Base-by-base conservation (phyloP, 1,140 invertebrate species). In the Zaprionus ghesquierei region DNA sequence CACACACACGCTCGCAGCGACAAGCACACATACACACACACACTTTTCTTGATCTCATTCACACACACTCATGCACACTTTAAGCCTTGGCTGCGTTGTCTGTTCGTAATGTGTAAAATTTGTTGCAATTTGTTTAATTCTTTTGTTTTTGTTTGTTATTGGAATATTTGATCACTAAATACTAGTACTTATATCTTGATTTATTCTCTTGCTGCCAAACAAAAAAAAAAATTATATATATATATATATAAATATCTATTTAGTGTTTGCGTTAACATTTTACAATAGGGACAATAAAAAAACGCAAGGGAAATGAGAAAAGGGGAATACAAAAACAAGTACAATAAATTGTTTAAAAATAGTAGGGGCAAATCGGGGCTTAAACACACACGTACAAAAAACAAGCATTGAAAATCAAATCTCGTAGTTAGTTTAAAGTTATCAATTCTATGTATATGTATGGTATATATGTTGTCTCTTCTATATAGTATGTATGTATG, bases 91-190 rank as follows among this genome's bases (percentile, higher is more conserved):
- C 31, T 22, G 18, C 44, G 13, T 41, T 60, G 46, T 22, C 46
- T 31, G 23, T 60, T 35, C 23, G 22, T 49, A n/a, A 38, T 31
- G 35, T 31, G 35, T 31, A 25, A 49, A 66, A 27, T 50, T 68
- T 54, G 10, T 53, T 51, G 35, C n/a, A n/a, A n/a, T n/a, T n/a
- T n/a, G n/a, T n/a, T n/a, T n/a, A n/a, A n/a, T n/a, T n/a, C n/a
- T 64, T 49, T 5, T 35, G 22, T 25, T 53, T n/a, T 20, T 51
- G n/a, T 29, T 38, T 41, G 35, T n/a, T 23, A 33, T 50, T 68
- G 64, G 63, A 68, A 73, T 73, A 56, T 73, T 69, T 69, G 38
- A 55, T 54, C 50, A 69, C 69, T 69, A 73, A 55, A 73, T 61
- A 55, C 64, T 73, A n/a, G n/a, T n/a, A 73, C 70, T 68, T 73